Evolutionary conservation across 1,140 invertebrate species (phyloP), one percentile per base, ranked within the genome.

Genomic region (Drosophila novamexicana): DNA sequence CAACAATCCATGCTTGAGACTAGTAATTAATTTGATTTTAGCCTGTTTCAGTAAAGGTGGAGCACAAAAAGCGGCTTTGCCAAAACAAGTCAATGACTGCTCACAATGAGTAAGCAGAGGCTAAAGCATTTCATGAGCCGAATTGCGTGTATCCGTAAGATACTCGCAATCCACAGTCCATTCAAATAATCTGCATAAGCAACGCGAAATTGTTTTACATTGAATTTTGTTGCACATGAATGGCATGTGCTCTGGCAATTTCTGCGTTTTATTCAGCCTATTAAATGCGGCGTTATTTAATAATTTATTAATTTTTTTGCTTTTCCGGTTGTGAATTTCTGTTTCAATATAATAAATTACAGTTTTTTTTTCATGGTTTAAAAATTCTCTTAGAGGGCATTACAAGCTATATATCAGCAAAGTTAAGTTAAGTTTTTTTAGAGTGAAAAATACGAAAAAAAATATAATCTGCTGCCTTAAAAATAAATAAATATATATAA

Each of bases 11-110:
- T 65, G 62, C 47, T 49, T 16, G 47, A 34, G 37, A 52, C 56
- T 22, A 39, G 65, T 73, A 73, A 73, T 73, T 73, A 73, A 73
- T 69, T 74, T 74, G 37, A 10, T 50, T 66, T 58, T 29, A 45
- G 64, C 50, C 47, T 32, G 54, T 44, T 44, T 56, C 18, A 37
- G 32, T 54, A 64, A 73, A 61, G 56, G 54, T 65, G 61, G 56
- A 49, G 47, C 53, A 32, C 29, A 45, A 36, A 4, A 18, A 37
- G 14, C 34, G 37, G 14, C 22, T 29, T 29, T 29, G 12, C 32
- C 49, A 52, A 65, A 39, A 12, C 53, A 42, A 73, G 71, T 74
- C 71, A 74, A 56, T 74, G 71, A 74, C 71, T 74, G 57, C 22
- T 34, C 22, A 40, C 45, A 74, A 69, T 69, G 37, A 50, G 50